These are phyloP conservation scores for Anolis carolinensis DNA, from an alignment of 2,113 vertebrate species.

Conservation along the genomic window DNA sequence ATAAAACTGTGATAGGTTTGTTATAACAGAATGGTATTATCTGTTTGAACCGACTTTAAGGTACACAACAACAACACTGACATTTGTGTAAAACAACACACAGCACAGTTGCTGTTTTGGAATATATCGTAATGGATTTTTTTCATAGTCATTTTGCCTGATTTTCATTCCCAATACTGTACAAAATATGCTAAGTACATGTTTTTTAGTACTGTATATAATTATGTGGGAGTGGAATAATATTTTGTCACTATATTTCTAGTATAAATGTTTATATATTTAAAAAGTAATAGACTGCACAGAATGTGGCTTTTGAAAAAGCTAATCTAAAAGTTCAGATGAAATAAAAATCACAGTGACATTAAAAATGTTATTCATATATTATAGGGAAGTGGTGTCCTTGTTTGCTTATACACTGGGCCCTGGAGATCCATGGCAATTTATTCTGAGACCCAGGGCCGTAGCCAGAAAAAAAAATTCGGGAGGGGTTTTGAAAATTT, in stretches of 20 bases:
- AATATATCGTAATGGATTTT: conserved; percentile 18
- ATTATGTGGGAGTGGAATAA: conserved; percentile 62
- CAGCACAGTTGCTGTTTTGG: neutral
- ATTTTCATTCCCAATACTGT: conserved; percentile 42
- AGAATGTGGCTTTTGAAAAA: conserved; percentile 64
- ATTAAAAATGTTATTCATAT: conserved; percentile 70
- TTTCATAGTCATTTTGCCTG: conserved; percentile 16
- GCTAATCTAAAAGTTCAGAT: conserved; percentile 73
- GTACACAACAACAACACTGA: neutral
- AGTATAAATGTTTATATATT: conserved; percentile 32
- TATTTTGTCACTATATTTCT: conserved; percentile 65
- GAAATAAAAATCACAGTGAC: conserved; percentile 72
- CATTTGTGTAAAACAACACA: neutral
- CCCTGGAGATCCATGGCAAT: too few species aligned
- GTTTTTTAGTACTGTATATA: neutral
- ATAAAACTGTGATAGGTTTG: too few species aligned
- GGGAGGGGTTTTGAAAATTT: too few species aligned
- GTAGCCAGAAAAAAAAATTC: too few species aligned
- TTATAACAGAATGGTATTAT: too few species aligned
- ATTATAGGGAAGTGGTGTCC: conserved; percentile 62
- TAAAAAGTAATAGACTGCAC: conserved; percentile 47
- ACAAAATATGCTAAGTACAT: too few species aligned
- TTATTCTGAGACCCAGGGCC: too few species aligned
- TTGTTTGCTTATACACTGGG: conserved; percentile 63
- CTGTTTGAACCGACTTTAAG: too few species aligned